Base-by-base conservation (phyloP, 2,888 invertebrate genomes). In the Odontothrips loti region DNA sequence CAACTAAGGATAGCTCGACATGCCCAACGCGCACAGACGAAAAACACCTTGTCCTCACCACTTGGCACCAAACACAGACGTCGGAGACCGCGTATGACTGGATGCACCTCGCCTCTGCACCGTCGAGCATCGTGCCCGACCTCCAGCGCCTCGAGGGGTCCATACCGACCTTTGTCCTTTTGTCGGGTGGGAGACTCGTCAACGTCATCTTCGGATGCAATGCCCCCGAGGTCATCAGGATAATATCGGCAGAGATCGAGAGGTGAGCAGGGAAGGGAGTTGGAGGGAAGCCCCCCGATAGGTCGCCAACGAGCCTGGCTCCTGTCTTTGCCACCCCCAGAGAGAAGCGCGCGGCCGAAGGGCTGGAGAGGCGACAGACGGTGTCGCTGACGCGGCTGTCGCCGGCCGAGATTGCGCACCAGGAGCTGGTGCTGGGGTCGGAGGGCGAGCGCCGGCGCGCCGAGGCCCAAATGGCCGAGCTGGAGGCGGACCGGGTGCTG, bases 111-210 rank as follows among this genome's bases (percentile, higher is more conserved):
- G 68, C 68, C 27, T 75, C 68, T 2, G 68, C 68, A 6, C 68
- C 68, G 68, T 75, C 68, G 12, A 75, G 68, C 23, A 75, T 75
- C 12, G 68, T 75, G 68, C 68, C 68, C 23, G 68, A 75, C 27
- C 68, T 75, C 9, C 1, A 12, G 68, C 68, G 68, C 27, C 68
- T 75, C 23, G 12, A 12, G 23, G 68, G 68, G 27, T 75, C 68
- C 23, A 1, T 9, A 11, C 68, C 68, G 11, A 75, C 68, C 68
- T 75, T 75, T 27, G 68, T 75, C 11, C 68, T 75, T 2, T 27
- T 75, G 11, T 75, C 68, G 23, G 68, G 68, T 8, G 68, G 23
- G 8, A 23, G 68, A 12, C 68, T 75, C 68, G 68, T 75, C 27
- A 75, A 75, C 68, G 68, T 75, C 68, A 75, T 75, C 9, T 75